Conservation (phyloP, 2,888 invertebrate species). For the Scaptomyza reducta region DNA sequence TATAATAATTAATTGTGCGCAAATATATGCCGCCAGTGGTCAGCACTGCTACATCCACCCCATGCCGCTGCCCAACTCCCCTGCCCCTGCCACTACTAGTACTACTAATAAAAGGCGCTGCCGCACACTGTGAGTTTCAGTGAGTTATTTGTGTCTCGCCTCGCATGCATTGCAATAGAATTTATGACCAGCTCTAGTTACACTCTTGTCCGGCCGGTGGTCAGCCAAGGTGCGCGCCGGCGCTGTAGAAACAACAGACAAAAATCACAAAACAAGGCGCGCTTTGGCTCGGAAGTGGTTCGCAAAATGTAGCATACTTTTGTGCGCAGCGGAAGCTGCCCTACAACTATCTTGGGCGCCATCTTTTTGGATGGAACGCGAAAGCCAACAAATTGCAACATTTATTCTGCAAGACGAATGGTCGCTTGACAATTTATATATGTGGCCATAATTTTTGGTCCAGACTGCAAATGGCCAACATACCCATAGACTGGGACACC, state of each 20-base stretch:
- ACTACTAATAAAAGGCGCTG: slow-evolving; percentile 62
- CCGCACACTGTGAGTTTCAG: slow-evolving; percentile 70
- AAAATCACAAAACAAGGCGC: not conserved
- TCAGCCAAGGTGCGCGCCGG: slow-evolving; percentile 64
- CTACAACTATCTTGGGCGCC: slow-evolving; percentile 47
- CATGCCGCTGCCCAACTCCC: not conserved
- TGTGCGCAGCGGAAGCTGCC: slow-evolving; percentile 55
- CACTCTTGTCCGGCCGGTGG: slow-evolving; percentile 7
- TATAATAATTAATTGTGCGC: slow-evolving; percentile 83
- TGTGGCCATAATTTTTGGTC: slow-evolving; percentile 73
- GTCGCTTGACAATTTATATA: slow-evolving; percentile 82
- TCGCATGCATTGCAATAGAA: slow-evolving; percentile 64
- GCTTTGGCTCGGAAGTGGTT: slow-evolving; percentile 31
- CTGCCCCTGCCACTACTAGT: not conserved
- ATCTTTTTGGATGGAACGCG: slow-evolving; percentile 52
- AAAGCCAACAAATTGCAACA: slow-evolving; percentile 83
- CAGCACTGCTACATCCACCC: slow-evolving; percentile 39
- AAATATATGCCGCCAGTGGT: slow-evolving; percentile 81
- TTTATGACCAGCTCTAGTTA: slow-evolving; percentile 49
- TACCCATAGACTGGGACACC: not conserved
- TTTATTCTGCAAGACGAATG: slow-evolving; percentile 84
- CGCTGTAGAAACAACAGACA: slow-evolving; percentile 42
- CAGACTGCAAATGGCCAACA: slow-evolving; percentile 32
- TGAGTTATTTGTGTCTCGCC: slow-evolving; percentile 77
- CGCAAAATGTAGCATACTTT: slow-evolving; percentile 59